phyloP scores from a whole-genome alignment of 2,888 invertebrate genomes.

The Clitarchus hookeri region DNA sequence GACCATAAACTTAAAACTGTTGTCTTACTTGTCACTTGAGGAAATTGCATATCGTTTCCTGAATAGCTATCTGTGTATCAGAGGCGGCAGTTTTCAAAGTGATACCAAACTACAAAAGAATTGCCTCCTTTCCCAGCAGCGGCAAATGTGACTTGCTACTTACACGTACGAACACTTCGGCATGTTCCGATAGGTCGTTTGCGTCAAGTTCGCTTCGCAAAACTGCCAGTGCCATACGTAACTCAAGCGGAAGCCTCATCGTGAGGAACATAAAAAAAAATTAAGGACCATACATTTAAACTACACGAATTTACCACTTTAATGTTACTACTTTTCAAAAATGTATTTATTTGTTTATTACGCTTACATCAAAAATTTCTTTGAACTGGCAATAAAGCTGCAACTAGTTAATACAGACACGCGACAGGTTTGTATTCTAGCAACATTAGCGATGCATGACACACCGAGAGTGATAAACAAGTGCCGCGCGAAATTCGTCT shows the following conservation, averaged over 20 bases:
- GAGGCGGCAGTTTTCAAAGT: neutral
- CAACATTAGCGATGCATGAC: neutral
- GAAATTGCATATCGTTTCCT: neutral
- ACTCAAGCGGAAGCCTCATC: no score
- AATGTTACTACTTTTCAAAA: no score
- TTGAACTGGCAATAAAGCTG: neutral
- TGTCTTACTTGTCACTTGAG: neutral
- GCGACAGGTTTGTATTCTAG: neutral
- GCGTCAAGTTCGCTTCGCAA: neutral
- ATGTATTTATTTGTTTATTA: neutral
- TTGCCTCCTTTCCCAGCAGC: no score
- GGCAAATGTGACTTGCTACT: neutral
- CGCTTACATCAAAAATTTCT: neutral
- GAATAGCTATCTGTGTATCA: neutral
- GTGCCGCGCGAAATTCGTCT: neutral
- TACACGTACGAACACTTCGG: neutral
- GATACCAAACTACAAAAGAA: no score
- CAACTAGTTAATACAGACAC: neutral
- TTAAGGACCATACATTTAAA: no score
- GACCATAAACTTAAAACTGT: neutral
- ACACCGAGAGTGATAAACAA: neutral
- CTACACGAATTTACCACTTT: no score
- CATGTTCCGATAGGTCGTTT: neutral
- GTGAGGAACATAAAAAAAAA: no score
- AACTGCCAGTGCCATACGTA: no score